A percentile compares a stretch with the other conserved stretches of the same genome.
phyloP scores from a whole-genome alignment of 2,797 vertebrate species.

The Spinibarbus caldwelli region DNA sequence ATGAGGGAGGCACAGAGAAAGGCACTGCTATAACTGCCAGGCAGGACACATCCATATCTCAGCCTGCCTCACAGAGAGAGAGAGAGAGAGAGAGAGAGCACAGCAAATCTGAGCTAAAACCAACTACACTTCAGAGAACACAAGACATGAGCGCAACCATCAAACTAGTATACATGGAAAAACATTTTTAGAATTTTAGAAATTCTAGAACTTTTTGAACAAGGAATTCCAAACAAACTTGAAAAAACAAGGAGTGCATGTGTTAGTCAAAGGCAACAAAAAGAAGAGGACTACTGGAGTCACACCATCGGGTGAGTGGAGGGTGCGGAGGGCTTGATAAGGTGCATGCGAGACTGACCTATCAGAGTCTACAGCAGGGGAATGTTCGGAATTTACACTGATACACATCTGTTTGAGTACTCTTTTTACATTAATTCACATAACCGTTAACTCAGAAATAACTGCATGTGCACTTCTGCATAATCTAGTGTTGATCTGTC shows the following conservation, averaged over 20 bases:
- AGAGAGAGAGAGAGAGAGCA: not conserved
- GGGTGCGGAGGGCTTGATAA: constrained; percentile 40
- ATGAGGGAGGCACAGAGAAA: constrained; percentile 60
- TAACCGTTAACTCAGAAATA: not conserved
- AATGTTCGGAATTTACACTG: constrained; percentile 46
- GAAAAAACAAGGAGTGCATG: not conserved
- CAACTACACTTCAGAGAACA: not conserved
- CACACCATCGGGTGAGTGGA: constrained; percentile 72
- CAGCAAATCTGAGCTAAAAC: not conserved
- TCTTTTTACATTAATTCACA: not conserved
- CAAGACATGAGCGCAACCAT: not conserved
- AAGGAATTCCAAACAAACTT: not conserved
- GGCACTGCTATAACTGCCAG: constrained; percentile 56
- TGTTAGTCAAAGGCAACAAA: constrained; percentile 43
- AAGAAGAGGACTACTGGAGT: constrained; percentile 66
- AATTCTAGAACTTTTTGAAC: not conserved
- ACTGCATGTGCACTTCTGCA: not conserved
- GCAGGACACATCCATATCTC: constrained; percentile 42
- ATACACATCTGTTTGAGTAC: not conserved
- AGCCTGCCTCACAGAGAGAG: constrained; percentile 13
- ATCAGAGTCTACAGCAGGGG: constrained; percentile 17
- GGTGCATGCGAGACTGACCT: constrained; percentile 41
- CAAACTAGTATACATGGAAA: not conserved
- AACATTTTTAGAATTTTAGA: not conserved
- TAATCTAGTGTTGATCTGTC: not conserved